These are phyloP conservation scores for Oophaga sylvatica DNA, from an alignment of 2,797 vertebrate genomes.

Conservation along the genomic window DNA sequence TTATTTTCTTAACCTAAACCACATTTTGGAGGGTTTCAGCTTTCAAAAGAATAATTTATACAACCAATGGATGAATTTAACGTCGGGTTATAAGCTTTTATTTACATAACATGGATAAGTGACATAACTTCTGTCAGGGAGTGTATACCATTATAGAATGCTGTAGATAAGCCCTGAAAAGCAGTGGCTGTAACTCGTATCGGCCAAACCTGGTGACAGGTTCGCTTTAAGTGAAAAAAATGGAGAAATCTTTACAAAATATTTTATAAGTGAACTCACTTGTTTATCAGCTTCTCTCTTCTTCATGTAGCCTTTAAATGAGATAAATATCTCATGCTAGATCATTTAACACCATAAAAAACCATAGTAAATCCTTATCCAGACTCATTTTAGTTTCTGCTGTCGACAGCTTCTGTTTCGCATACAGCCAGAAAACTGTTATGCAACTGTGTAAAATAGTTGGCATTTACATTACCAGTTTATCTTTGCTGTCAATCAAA, in stretches of 20 bases:
- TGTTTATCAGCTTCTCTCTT: background rate
- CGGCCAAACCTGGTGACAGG: no score
- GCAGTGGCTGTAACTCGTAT: no score
- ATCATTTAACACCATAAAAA: background rate
- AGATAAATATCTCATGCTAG: background rate
- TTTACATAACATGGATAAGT: no score
- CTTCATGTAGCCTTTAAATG: background rate
- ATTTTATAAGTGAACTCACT: background rate
- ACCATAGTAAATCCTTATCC: conserved; percentile 9
- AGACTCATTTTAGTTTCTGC: background rate
- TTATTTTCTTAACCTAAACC: no score
- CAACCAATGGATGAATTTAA: no score
- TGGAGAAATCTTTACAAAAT: background rate
- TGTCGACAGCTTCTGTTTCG: background rate
- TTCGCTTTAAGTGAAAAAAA: no score
- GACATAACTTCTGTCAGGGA: no score
- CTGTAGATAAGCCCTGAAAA: no score
- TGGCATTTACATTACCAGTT: conserved; percentile 12
- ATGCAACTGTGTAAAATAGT: conserved; percentile 30
- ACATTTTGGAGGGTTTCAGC: no score
- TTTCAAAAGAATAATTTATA: no score
- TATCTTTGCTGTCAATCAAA: conserved; percentile 51
- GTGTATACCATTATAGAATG: no score
- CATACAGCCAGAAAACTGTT: conserved; percentile 30
- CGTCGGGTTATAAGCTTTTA: no score